Evolutionary conservation across 2,113 vertebrate genomes (phyloP).

Genomic region (Mohoua ochrocephala): DNA sequence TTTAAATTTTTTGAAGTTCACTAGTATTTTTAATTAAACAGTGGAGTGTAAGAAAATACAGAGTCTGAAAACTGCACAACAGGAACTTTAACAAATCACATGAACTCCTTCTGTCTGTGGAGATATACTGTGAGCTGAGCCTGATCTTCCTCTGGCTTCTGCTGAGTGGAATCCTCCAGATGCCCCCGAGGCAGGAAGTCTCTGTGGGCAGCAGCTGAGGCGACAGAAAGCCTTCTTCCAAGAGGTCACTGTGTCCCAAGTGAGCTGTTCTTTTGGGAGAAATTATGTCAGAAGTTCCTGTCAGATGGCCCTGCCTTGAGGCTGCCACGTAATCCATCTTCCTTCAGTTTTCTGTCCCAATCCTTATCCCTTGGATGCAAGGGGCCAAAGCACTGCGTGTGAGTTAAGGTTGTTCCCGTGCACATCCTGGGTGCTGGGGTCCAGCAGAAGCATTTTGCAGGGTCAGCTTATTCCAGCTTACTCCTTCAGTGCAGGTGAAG

Average conservation of each 20-base stretch:
- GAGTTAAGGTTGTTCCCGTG: not conserved
- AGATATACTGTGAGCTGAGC: not conserved
- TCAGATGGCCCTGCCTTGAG: not conserved
- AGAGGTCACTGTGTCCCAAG: not conserved
- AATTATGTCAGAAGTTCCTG: not conserved
- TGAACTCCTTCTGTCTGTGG: not conserved
- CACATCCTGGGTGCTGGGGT: not conserved
- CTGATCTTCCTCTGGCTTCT: not conserved
- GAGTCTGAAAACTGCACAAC: not conserved
- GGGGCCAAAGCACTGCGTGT: not conserved
- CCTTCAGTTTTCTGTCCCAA: not conserved
- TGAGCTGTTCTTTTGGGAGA: not conserved
- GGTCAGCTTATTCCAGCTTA: not conserved
- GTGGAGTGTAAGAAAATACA: not conserved
- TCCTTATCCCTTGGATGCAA: not conserved
- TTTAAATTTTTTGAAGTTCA: accelerated
- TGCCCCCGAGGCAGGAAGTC: not conserved
- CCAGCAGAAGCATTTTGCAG: not conserved
- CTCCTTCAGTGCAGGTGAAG: not conserved
- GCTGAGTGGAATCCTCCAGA: not conserved
- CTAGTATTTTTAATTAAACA: not conserved
- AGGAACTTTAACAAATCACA: not conserved
- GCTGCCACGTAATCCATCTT: accelerated
- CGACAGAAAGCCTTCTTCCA: not conserved
- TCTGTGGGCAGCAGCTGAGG: not conserved